Base-by-base conservation (phyloP, 2,888 invertebrate genomes). In the Cylloceria caligata region DNA sequence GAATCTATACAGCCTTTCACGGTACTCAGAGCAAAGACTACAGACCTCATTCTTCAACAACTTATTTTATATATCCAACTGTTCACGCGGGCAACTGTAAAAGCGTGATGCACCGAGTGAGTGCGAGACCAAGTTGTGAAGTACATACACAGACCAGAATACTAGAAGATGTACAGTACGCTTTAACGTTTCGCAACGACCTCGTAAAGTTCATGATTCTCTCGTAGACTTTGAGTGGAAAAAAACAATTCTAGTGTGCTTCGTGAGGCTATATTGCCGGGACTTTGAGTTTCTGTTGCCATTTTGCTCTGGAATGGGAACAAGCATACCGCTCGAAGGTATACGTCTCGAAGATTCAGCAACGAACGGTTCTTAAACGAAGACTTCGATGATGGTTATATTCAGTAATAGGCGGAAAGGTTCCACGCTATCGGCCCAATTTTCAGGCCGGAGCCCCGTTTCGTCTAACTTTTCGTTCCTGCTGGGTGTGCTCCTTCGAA, bases 131-230 rank as follows among this genome's bases (percentile, higher is more conserved):
- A 36, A 42, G 4, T 39, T 42, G 39, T 19, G 36, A 64, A 65
- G 42, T 67, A 34, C 42, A 76, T 65, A 72, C 16, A 39, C n/a
- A 9, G 45, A 45, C 5, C 16, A 60, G 30, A 52, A 39, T 36
- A 72, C 45, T 27, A 24, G 19, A 62, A 19, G 21, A 55, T 47
- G 5, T 5, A 60, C 45, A 45, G 79, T 52, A 60, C 71, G 55
- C 60, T 83, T 72, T 79, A 80, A 80, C 71, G 72, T 72, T 36
- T 68, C 47, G 49, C 60, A 71, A 80, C 80, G 72, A 64, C 42
- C 80, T 80, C 83, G 80, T 82, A 82, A 82, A 82, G 71, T 79
- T 75, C 52, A 42, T 52, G 72, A 75, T 60, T 36, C 27, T 57
- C 60, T 47, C 57, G 42, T 55, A 9, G 42, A 42, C 3, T 30